Percentiles rank a stretch among this genome's conserved stretches.
Conservation (phyloP, 2,113 vertebrate genomes). For the Astatoreochromis straeleni region DNA sequence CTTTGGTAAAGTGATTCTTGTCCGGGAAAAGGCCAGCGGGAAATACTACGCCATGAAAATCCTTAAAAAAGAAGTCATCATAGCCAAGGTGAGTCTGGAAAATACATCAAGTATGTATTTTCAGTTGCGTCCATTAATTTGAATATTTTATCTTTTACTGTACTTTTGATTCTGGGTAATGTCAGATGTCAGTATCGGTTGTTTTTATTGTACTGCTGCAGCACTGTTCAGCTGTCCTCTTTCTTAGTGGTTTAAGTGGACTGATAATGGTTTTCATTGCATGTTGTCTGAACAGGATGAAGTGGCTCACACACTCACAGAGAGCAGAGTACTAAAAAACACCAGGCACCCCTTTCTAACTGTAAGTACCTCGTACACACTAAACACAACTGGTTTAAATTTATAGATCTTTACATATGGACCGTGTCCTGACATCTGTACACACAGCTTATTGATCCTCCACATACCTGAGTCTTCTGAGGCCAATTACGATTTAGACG, state of each 20-base stretch:
- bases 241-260: background rate
- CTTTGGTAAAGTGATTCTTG: slow-evolving; percentile 97
- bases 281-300: slow-evolving; percentile 78
- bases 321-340: slow-evolving; percentile 96
- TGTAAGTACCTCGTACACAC: slow-evolving; percentile 74
- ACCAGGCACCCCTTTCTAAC: slow-evolving; percentile 96
- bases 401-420: background rate
- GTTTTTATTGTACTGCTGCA: background rate
- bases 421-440: background rate
- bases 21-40: slow-evolving; percentile 95
- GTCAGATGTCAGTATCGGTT: background rate
- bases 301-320: slow-evolving; percentile 95
- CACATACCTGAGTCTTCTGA: slow-evolving; percentile 44
- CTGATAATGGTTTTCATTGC: background rate
- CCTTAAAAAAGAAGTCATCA: slow-evolving; percentile 97
- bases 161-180: background rate
- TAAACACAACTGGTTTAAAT: background rate
- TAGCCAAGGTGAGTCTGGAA: slow-evolving; percentile 84
- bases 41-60: slow-evolving; percentile 99
- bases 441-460: slow-evolving; percentile 21
- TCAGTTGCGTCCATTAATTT: background rate
- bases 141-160: background rate
- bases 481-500: slow-evolving; percentile 63
- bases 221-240: background rate
- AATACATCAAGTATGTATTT: background rate